A percentile compares a stretch with the other conserved stretches of the same genome.
Conservation (phyloP, 2,113 vertebrate genomes). For the Dunckerocampus dactyliophorus region DNA sequence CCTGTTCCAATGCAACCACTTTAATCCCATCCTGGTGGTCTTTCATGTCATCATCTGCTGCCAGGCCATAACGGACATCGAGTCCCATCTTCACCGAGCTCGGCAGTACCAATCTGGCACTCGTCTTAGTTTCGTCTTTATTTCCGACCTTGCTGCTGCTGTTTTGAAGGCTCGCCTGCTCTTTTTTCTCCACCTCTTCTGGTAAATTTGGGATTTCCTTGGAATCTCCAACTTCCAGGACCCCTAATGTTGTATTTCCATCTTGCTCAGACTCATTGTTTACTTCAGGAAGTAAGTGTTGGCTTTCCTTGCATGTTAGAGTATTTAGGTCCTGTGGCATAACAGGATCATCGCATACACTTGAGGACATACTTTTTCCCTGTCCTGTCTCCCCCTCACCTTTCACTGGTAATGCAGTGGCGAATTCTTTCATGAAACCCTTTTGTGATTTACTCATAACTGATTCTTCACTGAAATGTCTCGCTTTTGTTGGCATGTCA, state of each 20-base stretch:
- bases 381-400: slow-evolving; percentile 26
- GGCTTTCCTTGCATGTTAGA: slow-evolving; percentile 40
- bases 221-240: slow-evolving; percentile 43
- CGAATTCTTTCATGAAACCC: neutral
- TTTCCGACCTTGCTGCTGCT: neutral
- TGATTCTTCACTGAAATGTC: neutral
- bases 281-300: slow-evolving; percentile 51
- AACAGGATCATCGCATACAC: slow-evolving; percentile 24
- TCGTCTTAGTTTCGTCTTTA: neutral
- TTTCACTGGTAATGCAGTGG: slow-evolving; percentile 15
- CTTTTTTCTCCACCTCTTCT: slow-evolving; percentile 50
- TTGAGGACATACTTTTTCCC: slow-evolving; percentile 42
- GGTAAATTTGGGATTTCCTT: slow-evolving; percentile 45
- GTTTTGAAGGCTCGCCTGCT: slow-evolving; percentile 8
- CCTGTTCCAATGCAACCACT: neutral
- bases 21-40: neutral
- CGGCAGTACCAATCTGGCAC: too few relatives aligned
- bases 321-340: slow-evolving; percentile 20
- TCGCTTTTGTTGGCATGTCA: slow-evolving; percentile 11
- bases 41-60: too few relatives aligned
- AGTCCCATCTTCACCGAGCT: neutral
- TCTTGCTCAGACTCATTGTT: slow-evolving; percentile 41
- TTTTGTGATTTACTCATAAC: neutral
- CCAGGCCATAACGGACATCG: too few relatives aligned
- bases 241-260: slow-evolving; percentile 50